Base-by-base conservation (phyloP, 2,113 vertebrate genomes). In the Cariama cristata region DNA sequence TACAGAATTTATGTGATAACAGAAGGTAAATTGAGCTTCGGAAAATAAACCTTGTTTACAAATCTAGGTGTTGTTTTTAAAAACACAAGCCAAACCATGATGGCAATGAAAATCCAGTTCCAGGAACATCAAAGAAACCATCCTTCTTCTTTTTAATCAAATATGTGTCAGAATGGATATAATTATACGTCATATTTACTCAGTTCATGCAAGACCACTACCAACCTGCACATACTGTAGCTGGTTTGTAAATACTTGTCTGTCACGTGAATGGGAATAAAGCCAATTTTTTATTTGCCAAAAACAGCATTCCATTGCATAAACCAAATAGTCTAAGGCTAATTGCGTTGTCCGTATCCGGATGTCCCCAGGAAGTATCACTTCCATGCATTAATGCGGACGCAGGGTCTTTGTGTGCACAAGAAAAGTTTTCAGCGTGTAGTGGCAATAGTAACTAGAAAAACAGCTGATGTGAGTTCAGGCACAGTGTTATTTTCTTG, bases 11-110 rank as follows among this genome's bases (percentile, higher is more conserved):
- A 81, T 93, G 66, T 92, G 94, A 96, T 95, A 97, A 93, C 90
- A 98, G 96, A 96, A 93, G 69, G 82, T 94, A 96, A 94, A 96
- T 76, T 55, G 76, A 95, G n/a, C 76, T 94, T 44, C 56, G 96
- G 86, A 96, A 95, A 97, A 91, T 50, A 91, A 96, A 86, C 72
- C 79, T 94, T 93, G 96, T 91, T 97, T 96, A 91, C 86, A 93
- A 72, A 92, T 74, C 32, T 35, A 62, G 66, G 59, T 92, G 8
- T 22, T 80, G 6, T 53, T 90, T 66, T 18, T 21, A 42, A 79
- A 83, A 69, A 52, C 50, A 18, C 17, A 69, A 80, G 55, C n/a
- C 77, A 82, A 73, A 68, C 42, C 4, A 2, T 71, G 72, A 77
- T 92, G 88, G 59, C 87, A 67, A 38, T 75, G 88, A 95, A 95